Percentiles rank a stretch among this genome's conserved stretches.
phyloP scores from a whole-genome alignment of 2,888 invertebrate species.

The Leuctra nigra region DNA sequence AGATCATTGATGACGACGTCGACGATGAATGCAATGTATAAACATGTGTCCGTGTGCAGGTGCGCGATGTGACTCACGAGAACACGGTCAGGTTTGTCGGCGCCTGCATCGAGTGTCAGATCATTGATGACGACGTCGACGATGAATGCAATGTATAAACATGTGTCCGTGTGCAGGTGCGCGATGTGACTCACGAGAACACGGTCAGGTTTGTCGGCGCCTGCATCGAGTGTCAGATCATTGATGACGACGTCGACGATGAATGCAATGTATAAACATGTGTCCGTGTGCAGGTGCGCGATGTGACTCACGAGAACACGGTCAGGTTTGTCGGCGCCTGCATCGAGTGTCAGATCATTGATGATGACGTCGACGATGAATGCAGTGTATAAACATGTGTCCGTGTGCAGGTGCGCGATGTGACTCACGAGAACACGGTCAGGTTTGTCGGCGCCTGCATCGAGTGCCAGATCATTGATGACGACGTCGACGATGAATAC shows the following conservation, averaged over 20 bases:
- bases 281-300: slow-evolving; percentile 60
- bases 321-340: slow-evolving; percentile 80
- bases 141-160: too few relatives aligned
- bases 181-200: slow-evolving; percentile 83
- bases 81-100: slow-evolving; percentile 82
- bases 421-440: slow-evolving; percentile 82
- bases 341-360: slow-evolving; percentile 73
- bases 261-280: too few relatives aligned
- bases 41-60: too few relatives aligned
- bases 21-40: too few relatives aligned
- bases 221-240: slow-evolving; percentile 76
- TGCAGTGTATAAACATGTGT: too few relatives aligned
- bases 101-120: slow-evolving; percentile 77
- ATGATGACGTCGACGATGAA: too few relatives aligned
- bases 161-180: slow-evolving; percentile 54
- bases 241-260: too few relatives aligned
- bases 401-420: slow-evolving; percentile 67
- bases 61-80: slow-evolving; percentile 79
- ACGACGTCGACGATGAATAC: too few relatives aligned
- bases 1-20: too few relatives aligned
- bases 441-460: slow-evolving; percentile 80
- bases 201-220: slow-evolving; percentile 79
- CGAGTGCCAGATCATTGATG: too few relatives aligned
- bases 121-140: too few relatives aligned
- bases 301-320: slow-evolving; percentile 82